Percentiles rank a stretch among this genome's conserved stretches.
phyloP scores from a whole-genome alignment of 1,140 invertebrate genomes.

The Drosophila insularis region DNA sequence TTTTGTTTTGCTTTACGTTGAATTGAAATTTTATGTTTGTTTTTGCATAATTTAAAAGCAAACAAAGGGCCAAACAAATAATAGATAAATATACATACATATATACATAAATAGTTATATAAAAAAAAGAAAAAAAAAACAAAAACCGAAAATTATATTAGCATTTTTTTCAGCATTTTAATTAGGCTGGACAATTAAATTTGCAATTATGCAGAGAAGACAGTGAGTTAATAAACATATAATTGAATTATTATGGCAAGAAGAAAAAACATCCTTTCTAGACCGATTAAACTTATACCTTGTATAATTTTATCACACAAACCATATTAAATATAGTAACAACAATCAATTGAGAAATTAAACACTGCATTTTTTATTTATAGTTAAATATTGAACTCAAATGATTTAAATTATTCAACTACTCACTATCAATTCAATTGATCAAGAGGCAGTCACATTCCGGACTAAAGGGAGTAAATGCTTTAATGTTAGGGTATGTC shows the following conservation, averaged over 20 bases:
- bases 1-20: neutral
- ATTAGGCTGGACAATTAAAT: conserved; percentile 51
- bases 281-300: too few species aligned
- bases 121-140: too few species aligned
- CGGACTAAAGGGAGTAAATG: too few species aligned
- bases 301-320: too few species aligned
- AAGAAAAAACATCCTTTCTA: conserved; percentile 1
- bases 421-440: too few species aligned
- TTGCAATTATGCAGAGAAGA: conserved; percentile 17
- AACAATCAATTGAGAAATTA: too few species aligned
- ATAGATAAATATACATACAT: conserved; percentile 36
- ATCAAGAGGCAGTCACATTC: conserved; percentile 5
- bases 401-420: too few species aligned
- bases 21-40: conserved; percentile 35
- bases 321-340: too few species aligned
- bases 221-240: conserved; percentile 36
- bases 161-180: conserved; percentile 25
- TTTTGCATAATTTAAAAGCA: conserved; percentile 39
- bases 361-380: too few species aligned
- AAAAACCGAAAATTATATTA: conserved; percentile 10
- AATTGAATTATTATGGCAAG: conserved; percentile 44
- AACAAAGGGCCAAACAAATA: conserved; percentile 34
- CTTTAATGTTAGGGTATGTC: neutral
- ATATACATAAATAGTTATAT: too few species aligned
- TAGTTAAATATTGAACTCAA: too few species aligned